Evolutionary conservation across 2,113 vertebrate species (phyloP).

Genomic region (Semnornis frantzii): DNA sequence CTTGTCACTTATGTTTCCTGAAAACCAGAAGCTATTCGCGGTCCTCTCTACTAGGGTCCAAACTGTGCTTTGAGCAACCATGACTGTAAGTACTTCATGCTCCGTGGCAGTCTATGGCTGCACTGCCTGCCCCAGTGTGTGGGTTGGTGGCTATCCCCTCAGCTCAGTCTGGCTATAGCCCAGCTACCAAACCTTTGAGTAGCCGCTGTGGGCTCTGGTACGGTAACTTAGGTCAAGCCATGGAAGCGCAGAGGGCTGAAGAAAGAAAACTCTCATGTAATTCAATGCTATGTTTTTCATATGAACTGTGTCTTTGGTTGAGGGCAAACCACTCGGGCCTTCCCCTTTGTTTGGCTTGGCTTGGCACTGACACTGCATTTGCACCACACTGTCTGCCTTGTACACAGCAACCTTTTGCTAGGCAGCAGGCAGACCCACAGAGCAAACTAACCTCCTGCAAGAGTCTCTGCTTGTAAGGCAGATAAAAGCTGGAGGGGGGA

Average conservation of each 20-base stretch:
- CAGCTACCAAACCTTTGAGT: background rate
- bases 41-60: background rate
- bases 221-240: background rate
- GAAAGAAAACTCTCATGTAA: background rate
- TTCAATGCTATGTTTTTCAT: background rate
- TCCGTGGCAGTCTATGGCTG: background rate
- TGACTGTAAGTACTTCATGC: background rate
- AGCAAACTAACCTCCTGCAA: background rate
- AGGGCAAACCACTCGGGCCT: background rate
- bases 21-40: conserved; percentile 23
- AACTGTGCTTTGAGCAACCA: background rate
- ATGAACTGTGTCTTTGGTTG: background rate
- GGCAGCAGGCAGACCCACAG: background rate
- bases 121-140: background rate
- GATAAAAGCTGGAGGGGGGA: background rate
- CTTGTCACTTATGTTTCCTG: conserved; percentile 52
- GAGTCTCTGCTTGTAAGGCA: background rate
- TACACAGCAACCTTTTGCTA: background rate
- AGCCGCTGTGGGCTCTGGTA: background rate
- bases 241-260: background rate
- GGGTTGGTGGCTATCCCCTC: background rate
- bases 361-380: background rate
- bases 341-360: background rate
- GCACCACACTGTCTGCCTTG: background rate
- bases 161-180: background rate